Conservation (phyloP, 1,140 invertebrate species). For the Contarinia nasturtii region DNA sequence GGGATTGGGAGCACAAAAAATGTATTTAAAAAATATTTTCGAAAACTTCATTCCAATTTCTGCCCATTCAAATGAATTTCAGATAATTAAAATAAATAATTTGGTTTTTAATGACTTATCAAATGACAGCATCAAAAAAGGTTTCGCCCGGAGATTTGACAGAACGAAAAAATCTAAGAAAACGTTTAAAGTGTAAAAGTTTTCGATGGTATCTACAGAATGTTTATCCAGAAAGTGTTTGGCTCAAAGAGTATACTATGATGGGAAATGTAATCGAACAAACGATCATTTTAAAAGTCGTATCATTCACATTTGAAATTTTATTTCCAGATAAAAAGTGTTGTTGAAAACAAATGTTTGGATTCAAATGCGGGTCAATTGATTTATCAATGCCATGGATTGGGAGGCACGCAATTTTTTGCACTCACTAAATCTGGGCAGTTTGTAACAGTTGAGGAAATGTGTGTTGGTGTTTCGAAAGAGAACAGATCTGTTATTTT, state of each 20-base stretch:
- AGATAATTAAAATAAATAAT: too few species aligned
- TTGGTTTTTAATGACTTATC: too few species aligned
- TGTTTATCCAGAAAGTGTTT: conserved; percentile 85
- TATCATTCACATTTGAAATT: neutral
- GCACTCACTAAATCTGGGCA: too few species aligned
- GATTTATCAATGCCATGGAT: conserved; percentile 86
- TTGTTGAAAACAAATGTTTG: conserved; percentile 70
- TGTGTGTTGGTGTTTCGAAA: too few species aligned
- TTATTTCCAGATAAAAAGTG: conserved; percentile 58
- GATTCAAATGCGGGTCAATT: conserved; percentile 93
- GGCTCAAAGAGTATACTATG: conserved; percentile 93
- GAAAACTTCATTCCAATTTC: too few species aligned
- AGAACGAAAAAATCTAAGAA: conserved; percentile 48
- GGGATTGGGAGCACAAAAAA: too few species aligned
- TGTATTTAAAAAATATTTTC: too few species aligned
- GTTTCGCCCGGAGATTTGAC: conserved; percentile 66
- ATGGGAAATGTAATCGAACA: conserved; percentile 26
- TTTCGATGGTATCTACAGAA: conserved; percentile 95
- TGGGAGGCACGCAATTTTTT: conserved; percentile 27
- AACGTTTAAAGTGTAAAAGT: conserved; percentile 63
- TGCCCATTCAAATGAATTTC: too few species aligned
- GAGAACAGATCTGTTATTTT: too few species aligned
- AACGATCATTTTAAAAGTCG: neutral
- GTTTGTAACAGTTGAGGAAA: too few species aligned
- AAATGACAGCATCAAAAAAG: too few species aligned